These are phyloP conservation scores for Grus americana DNA, from an alignment of 2,113 vertebrate species.

Conservation along the genomic window DNA sequence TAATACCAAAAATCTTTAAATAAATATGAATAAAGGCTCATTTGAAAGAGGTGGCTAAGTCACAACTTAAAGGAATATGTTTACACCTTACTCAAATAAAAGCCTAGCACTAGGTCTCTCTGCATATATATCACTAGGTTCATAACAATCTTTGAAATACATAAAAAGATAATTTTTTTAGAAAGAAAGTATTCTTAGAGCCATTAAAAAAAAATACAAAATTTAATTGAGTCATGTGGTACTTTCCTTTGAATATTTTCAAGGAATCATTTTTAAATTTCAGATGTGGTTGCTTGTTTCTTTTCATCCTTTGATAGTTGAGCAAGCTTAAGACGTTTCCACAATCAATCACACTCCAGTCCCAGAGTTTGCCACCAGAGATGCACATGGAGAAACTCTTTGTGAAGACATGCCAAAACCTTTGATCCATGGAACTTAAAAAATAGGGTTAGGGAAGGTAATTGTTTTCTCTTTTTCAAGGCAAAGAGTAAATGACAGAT, in stretches of 20 bases:
- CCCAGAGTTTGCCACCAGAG: neutral
- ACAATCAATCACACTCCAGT: neutral
- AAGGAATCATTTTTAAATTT: neutral
- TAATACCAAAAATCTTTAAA: neutral
- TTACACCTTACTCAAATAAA: neutral
- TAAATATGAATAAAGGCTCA: neutral
- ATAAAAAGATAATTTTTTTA: neutral
- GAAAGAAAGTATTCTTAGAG: neutral
- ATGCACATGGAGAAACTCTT: neutral
- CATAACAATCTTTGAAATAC: neutral
- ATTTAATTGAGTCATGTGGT: neutral
- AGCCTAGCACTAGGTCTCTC: neutral
- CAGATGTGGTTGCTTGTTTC: neutral
- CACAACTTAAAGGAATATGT: neutral
- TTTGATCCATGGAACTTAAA: neutral
- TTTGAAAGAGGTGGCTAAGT: neutral
- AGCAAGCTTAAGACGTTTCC: neutral
- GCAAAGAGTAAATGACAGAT: neutral
- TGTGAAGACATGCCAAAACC: neutral
- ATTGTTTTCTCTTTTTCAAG: neutral
- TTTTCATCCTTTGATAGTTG: neutral
- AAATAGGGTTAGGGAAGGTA: neutral
- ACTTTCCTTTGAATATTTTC: neutral
- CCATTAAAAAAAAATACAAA: neutral
- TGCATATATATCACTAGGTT: neutral